Evolutionary conservation across 2,888 invertebrate genomes (phyloP).

Genomic region (Rhopalosiphum nymphaeae): DNA sequence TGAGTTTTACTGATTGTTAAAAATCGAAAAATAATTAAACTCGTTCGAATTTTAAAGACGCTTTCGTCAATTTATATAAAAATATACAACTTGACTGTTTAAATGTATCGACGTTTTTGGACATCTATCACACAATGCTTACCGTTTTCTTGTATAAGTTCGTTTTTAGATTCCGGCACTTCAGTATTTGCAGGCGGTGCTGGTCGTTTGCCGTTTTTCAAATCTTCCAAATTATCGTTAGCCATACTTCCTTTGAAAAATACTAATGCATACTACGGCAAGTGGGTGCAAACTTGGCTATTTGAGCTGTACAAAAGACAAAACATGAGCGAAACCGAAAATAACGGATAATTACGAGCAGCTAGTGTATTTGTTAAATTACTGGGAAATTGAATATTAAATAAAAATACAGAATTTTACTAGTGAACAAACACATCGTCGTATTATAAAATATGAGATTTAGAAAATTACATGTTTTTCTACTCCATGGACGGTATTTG

Average conservation of each 20-base stretch:
- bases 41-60: background rate
- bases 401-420: slow-evolving; percentile 22
- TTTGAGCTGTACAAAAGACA: background rate
- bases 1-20: background rate
- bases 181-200: slow-evolving; percentile 29
- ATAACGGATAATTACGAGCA: slow-evolving; percentile 22
- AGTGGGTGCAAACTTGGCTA: background rate
- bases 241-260: slow-evolving; percentile 41
- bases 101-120: background rate
- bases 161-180: background rate
- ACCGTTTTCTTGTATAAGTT: slow-evolving; percentile 56
- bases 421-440: slow-evolving; percentile 48
- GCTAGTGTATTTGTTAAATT: background rate
- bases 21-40: background rate
- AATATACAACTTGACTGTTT: background rate
- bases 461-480: slow-evolving; percentile 39
- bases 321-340: background rate
- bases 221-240: slow-evolving; percentile 57
- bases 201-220: slow-evolving; percentile 56
- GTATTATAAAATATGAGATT: slow-evolving; percentile 42
- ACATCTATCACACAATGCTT: background rate
- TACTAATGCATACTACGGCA: background rate
- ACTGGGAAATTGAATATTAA: slow-evolving; percentile 14
- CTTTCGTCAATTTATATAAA: background rate
- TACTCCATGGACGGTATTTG: slow-evolving; percentile 62